Percentiles rank a stretch among this genome's conserved stretches.
Conservation (phyloP, 2,888 invertebrate species). For the Norana najaformis region DNA sequence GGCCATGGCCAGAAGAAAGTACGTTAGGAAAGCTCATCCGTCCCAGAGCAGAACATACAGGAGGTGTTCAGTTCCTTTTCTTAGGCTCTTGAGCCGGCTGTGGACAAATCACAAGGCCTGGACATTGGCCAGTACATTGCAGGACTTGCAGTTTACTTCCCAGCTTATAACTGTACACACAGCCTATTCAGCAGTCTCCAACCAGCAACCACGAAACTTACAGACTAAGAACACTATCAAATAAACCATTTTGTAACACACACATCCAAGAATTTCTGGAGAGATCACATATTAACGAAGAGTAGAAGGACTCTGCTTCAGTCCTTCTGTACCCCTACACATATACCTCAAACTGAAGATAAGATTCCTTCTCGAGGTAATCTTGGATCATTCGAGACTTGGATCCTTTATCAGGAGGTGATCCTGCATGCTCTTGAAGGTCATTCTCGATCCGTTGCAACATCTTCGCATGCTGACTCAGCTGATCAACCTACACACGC, state of each 20-base stretch:
- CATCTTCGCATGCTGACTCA: slow-evolving; percentile 34
- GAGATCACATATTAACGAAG: neutral
- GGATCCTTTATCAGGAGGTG: slow-evolving; percentile 73
- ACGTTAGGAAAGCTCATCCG: no score
- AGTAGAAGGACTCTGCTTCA: neutral
- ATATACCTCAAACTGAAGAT: slow-evolving; percentile 83
- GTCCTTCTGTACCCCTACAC: neutral
- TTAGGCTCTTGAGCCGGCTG: no score
- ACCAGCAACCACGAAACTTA: neutral
- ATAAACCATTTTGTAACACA: no score
- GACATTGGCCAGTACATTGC: no score
- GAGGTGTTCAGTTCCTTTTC: no score
- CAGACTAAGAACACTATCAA: neutral
- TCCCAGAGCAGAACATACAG: no score
- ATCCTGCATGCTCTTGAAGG: slow-evolving; percentile 76
- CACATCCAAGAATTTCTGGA: neutral
- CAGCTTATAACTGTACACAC: no score
- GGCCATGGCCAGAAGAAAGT: no score
- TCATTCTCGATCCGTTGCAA: slow-evolving; percentile 80
- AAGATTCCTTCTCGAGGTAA: slow-evolving; percentile 87
- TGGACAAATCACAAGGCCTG: no score
- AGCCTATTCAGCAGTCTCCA: neutral
- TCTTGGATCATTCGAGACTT: slow-evolving; percentile 80
- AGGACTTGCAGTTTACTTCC: no score
- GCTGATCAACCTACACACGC: neutral